These are phyloP conservation scores for Microtus montanus DNA, from an alignment of 2,113 vertebrate genomes.

Conservation along the genomic window DNA sequence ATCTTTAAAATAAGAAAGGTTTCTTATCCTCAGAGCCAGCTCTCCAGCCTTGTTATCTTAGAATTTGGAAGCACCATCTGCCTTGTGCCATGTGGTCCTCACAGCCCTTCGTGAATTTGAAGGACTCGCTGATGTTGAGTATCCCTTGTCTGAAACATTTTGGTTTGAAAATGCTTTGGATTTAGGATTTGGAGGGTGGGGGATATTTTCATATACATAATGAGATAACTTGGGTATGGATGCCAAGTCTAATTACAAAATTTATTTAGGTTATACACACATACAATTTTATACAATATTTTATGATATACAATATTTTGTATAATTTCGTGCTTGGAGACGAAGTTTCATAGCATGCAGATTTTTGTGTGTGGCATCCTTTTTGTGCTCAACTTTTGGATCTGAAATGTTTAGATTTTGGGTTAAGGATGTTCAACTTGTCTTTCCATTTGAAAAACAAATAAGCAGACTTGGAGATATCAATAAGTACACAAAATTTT, in stretches of 20 bases:
- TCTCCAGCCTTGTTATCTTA: neutral
- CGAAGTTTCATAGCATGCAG: neutral
- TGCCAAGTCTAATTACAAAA: neutral
- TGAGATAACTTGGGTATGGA: neutral
- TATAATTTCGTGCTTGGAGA: neutral
- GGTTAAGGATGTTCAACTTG: neutral
- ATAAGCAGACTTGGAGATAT: neutral
- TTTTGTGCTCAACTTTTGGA: neutral
- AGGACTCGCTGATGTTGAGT: neutral
- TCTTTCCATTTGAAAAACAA: constrained; percentile 9
- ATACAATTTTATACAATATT: neutral
- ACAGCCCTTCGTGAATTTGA: neutral
- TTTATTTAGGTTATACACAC: neutral
- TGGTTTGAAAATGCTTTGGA: neutral
- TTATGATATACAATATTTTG: neutral
- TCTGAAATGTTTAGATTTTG: neutral
- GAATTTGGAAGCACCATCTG: neutral
- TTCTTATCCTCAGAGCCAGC: neutral
- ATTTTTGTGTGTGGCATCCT: neutral
- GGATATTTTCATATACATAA: neutral
- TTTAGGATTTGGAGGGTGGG: neutral
- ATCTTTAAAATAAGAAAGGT: neutral
- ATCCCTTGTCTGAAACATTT: neutral
- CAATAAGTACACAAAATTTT: neutral
- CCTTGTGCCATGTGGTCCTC: neutral